These are phyloP conservation scores for Lottia gigantea DNA, from an alignment of 2,888 invertebrate species.

Conservation along the genomic window DNA sequence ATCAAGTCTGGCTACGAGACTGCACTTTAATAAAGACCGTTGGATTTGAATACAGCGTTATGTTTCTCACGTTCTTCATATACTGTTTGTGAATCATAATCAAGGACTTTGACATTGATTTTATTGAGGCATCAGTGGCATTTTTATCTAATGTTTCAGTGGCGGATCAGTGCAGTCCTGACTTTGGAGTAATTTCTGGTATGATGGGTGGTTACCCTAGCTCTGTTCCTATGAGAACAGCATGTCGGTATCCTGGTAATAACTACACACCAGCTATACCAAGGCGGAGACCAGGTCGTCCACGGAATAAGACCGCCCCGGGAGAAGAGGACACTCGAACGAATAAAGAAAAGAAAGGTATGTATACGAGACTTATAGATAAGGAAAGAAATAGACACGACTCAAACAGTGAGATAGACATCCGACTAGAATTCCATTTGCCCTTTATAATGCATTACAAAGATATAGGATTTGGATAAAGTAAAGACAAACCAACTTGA, in stretches of 20 bases:
- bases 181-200: conserved; percentile 25
- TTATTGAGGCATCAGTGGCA: not conserved
- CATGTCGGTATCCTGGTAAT: conserved; percentile 28
- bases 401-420: too few species aligned
- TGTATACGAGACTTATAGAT: not conserved
- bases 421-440: not conserved
- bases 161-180: conserved; percentile 28
- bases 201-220: conserved; percentile 16
- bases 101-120: conserved; percentile 13
- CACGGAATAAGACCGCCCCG: conserved; percentile 50
- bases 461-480: not conserved
- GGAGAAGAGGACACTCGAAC: conserved; percentile 45
- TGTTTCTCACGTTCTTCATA: not conserved
- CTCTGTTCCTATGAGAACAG: conserved; percentile 24
- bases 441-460: not conserved
- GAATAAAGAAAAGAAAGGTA: conserved; percentile 55
- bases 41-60: not conserved
- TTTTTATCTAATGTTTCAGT: not conserved
- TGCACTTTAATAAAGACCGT: too few species aligned
- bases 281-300: conserved; percentile 53
- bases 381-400: too few species aligned
- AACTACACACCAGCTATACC: conserved; percentile 32
- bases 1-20: too few species aligned
- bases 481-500: too few species aligned
- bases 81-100: conserved; percentile 1